phyloP scores from a whole-genome alignment of 1,140 invertebrate species.

The Aplysia californica region DNA sequence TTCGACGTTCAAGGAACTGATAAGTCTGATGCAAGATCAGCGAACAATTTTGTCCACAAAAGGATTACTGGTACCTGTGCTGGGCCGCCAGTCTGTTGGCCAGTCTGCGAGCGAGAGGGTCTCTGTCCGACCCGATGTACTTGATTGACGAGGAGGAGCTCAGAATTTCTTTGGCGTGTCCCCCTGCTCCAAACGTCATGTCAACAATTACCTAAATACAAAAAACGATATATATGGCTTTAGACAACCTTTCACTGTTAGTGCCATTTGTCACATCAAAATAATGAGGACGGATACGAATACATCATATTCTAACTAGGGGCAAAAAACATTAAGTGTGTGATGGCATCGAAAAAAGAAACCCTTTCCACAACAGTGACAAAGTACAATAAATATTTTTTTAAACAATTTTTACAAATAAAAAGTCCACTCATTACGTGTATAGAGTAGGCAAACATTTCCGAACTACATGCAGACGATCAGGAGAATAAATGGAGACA shows the following conservation, averaged over 20 bases:
- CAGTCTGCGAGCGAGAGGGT: slow-evolving; percentile 80
- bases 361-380: neutral
- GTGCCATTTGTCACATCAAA: too few relatives aligned
- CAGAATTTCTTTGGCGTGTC: slow-evolving; percentile 80
- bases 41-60: neutral
- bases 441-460: too few relatives aligned
- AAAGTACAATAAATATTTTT: neutral
- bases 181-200: slow-evolving; percentile 91
- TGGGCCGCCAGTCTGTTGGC: slow-evolving; percentile 68
- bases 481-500: too few relatives aligned
- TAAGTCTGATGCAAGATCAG: neutral
- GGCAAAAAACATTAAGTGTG: too few relatives aligned
- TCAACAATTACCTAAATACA: slow-evolving; percentile 55
- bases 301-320: too few relatives aligned
- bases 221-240: neutral
- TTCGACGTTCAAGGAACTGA: neutral
- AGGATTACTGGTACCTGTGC: slow-evolving; percentile 58
- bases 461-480: too few relatives aligned
- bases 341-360: too few relatives aligned
- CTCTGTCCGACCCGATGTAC: slow-evolving; percentile 88
- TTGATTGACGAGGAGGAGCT: slow-evolving; percentile 70
- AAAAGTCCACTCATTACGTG: neutral
- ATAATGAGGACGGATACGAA: too few relatives aligned
- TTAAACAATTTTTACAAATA: neutral
- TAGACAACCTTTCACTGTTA: neutral